Base-by-base conservation (phyloP, 2,888 invertebrate species). In the Pandemis cinnamomeana region DNA sequence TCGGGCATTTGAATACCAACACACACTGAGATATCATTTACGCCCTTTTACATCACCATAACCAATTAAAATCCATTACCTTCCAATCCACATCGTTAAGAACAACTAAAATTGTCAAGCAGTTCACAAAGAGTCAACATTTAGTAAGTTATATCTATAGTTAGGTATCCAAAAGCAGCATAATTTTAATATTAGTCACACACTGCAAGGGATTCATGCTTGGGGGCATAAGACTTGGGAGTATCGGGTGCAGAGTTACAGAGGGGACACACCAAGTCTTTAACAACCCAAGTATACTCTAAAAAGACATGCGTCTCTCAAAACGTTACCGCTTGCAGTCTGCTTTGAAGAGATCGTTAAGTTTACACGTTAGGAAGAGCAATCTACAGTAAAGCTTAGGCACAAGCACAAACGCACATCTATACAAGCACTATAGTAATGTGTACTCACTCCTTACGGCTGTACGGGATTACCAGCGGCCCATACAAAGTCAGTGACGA, bases 1-100 rank as follows among this genome's bases (percentile, higher is more conserved):
- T 94, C 94, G 94, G 93, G 94, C 96, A 96, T 96, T 96, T 96
- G 96, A 96, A 96, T 96, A 96, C 96, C 96, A 96, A 96, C 96
- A 96, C 96, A 95, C 93, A 93, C 92, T 89, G 88, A 91, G 84
- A 89, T 86, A 89, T 88, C 87, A 89, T 90, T 86, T 88, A 91
- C 91, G 90, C 90, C 91, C 92, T 91, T 92, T 90, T 90, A 92
- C 89, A 92, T 91, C 91, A 90, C 88, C 92, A 93, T 87, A 91
- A 92, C 91, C 92, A 93, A 92, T 89, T 89, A 89, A 93, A 93
- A 91, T 88, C 89, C 88, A 91, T 94, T 93, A 93, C 94, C 93
- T 94, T 92, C 88, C 91, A 94, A 93, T 94, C 94, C 94, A 94
- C 90, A 91, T 91, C 86, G 91, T 92, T 86, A 86, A 91, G 92